Evolutionary conservation across 64 coral and sea anemone species (phyloP).

Genomic region (Catalaphyllia jardinei): DNA sequence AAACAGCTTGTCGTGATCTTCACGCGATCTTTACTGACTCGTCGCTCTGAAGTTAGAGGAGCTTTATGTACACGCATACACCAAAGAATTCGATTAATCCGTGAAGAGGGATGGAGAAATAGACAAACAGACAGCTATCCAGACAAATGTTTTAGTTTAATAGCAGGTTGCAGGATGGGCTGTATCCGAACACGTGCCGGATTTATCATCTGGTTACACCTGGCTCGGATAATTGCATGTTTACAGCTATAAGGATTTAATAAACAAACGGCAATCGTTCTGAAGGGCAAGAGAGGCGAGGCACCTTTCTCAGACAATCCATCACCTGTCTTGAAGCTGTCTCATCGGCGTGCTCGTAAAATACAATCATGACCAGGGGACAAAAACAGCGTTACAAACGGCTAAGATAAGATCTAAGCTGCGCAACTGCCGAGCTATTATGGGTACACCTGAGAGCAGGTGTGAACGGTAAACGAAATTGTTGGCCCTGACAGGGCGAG

Average conservation of each 20-base stretch:
- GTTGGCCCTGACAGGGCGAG: not conserved
- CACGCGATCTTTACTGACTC: too few relatives aligned
- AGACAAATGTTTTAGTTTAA: not conserved
- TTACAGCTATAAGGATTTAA: conserved; percentile 10
- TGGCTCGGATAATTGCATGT: conserved; percentile 24
- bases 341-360: not conserved
- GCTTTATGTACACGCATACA: not conserved
- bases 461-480: not conserved
- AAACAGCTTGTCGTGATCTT: too few relatives aligned
- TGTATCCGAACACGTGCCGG: conserved; percentile 5
- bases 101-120: not conserved
- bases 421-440: not conserved
- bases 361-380: not conserved
- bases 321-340: conserved; percentile 1
- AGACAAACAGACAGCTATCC: not conserved
- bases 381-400: not conserved
- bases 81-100: not conserved
- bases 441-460: not conserved
- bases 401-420: conserved; percentile 28
- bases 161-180: not conserved
- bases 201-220: conserved; percentile 8
- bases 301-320: not conserved
- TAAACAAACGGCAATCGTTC: not conserved
- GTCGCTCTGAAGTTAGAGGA: too few relatives aligned
- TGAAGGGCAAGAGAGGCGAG: not conserved